Evolutionary conservation across 2,888 invertebrate species (phyloP).

Genomic region (Maniola hyperantus): DNA sequence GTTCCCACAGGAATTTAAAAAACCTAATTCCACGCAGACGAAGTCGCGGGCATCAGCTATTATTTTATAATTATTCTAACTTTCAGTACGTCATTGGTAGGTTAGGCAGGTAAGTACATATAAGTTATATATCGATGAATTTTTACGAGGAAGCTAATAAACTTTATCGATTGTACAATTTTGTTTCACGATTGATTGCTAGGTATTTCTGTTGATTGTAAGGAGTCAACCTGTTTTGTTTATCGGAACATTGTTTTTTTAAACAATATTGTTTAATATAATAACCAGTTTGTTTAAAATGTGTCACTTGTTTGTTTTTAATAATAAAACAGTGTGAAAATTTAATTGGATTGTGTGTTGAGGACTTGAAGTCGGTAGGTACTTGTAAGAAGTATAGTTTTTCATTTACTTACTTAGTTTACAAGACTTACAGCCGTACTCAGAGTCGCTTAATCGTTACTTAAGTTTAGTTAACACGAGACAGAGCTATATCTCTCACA

Average conservation of each 20-base stretch:
- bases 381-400: neutral
- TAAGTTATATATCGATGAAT: no score
- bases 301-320: neutral
- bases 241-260: neutral
- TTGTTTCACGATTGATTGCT: neutral
- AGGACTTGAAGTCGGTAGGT: neutral
- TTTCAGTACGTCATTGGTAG: no score
- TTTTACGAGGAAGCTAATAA: neutral
- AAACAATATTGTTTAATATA: neutral
- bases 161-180: neutral
- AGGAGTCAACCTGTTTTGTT: slow-evolving; percentile 3
- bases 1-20: no score
- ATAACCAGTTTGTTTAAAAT: neutral
- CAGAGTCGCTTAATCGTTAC: no score
- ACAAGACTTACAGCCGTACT: no score
- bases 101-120: no score
- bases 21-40: no score
- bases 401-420: no score
- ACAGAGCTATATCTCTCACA: no score
- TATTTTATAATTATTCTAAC: no score
- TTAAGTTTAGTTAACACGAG: no score
- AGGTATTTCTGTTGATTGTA: neutral
- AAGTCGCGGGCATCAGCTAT: no score
- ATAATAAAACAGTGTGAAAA: neutral
- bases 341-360: neutral